phyloP scores from a whole-genome alignment of 2,113 vertebrate species.

The Onychostoma macrolepis region DNA sequence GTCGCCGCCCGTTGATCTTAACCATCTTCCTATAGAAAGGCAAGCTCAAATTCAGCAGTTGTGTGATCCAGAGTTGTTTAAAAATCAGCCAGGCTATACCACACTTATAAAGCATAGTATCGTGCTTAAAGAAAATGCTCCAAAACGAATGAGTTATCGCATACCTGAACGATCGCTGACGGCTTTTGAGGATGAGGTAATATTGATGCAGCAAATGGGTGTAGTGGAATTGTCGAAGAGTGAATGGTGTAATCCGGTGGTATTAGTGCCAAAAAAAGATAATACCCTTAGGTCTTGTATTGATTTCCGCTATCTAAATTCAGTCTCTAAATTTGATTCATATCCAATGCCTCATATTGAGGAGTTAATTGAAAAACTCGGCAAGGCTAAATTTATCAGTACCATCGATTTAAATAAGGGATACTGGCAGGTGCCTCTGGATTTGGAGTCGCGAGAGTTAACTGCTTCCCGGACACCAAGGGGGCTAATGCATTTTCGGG shows the following conservation, averaged over 20 bases:
- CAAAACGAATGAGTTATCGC: constrained; percentile 7
- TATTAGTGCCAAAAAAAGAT: not conserved
- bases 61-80: not conserved
- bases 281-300: not conserved
- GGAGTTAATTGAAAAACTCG: too few species aligned
- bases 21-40: too few species aligned
- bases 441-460: not conserved
- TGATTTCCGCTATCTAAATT: not conserved
- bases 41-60: not conserved
- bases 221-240: not conserved
- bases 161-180: not conserved
- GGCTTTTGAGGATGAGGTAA: not conserved
- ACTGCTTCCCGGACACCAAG: not conserved
- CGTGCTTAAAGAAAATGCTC: constrained; percentile 1
- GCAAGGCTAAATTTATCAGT: too few species aligned
- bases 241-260: not conserved
- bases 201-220: not conserved
- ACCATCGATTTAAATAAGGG: too few species aligned
- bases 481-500: not conserved
- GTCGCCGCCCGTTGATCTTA: too few species aligned
- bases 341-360: too few species aligned
- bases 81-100: not conserved
- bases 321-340: too few species aligned
- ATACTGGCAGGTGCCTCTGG: too few species aligned
- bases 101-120: too few species aligned